phyloP scores from a whole-genome alignment of 2,113 vertebrate genomes.

The Myrmecobius fasciatus region DNA sequence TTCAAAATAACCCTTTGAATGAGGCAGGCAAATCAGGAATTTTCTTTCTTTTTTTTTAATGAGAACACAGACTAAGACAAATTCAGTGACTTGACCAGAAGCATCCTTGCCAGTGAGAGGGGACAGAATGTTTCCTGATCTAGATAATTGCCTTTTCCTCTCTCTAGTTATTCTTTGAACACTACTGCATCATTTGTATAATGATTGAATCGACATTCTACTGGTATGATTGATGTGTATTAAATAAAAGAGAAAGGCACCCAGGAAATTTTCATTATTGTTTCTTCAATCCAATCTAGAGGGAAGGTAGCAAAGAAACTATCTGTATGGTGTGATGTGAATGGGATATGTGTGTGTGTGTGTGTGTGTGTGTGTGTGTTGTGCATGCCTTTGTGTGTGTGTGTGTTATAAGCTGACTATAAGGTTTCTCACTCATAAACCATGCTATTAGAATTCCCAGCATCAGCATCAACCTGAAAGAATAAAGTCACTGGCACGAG shows the following conservation, averaged over 20 bases:
- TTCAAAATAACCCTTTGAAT: neutral
- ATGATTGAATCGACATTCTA: slow-evolving; percentile 50
- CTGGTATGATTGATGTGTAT: slow-evolving; percentile 48
- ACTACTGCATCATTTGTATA: slow-evolving; percentile 59
- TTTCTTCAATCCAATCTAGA: slow-evolving; percentile 56
- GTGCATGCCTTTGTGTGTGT: too few relatives aligned
- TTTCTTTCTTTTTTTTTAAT: neutral
- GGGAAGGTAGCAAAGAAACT: neutral
- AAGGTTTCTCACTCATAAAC: neutral
- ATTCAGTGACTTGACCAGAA: neutral
- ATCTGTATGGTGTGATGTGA: neutral
- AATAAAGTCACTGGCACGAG: neutral
- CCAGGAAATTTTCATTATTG: slow-evolving; percentile 18
- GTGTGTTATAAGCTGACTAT: neutral
- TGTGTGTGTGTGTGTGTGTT: neutral
- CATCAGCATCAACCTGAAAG: neutral
- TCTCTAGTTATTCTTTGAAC: slow-evolving; percentile 58
- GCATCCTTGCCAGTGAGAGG: neutral
- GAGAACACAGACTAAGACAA: neutral
- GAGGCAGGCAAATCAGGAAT: neutral
- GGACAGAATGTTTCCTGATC: neutral
- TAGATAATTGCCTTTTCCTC: neutral
- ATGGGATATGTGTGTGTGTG: neutral
- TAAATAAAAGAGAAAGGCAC: slow-evolving; percentile 37
- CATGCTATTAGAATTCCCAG: neutral